Conservation (phyloP, 1,140 invertebrate species). For the Hyphantria cunea region DNA sequence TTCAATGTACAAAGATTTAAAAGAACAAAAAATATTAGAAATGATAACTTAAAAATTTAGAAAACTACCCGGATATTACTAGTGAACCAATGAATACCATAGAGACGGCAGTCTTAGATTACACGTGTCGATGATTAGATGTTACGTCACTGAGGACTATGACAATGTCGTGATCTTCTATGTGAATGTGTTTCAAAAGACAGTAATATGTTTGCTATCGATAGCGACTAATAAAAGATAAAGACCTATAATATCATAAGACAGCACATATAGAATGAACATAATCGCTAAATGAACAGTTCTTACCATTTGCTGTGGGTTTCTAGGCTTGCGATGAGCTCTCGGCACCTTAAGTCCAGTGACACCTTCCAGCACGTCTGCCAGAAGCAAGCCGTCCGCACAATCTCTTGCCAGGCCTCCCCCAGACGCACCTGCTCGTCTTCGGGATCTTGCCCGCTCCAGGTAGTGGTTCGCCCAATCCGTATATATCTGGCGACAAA, state of each 20-base stretch:
- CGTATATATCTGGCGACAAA: constrained; percentile 92
- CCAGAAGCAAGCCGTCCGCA: constrained; percentile 94
- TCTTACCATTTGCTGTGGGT: constrained; percentile 95
- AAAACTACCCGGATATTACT: neutral
- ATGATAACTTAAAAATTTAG: too few species aligned
- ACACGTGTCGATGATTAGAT: constrained; percentile 16
- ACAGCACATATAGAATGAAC: neutral
- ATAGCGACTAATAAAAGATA: too few species aligned
- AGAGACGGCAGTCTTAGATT: neutral
- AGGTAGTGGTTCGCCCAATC: constrained; percentile 99
- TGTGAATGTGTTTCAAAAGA: too few species aligned
- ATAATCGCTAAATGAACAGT: too few species aligned
- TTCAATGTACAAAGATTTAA: too few species aligned
- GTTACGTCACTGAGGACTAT: neutral
- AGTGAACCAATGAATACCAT: neutral
- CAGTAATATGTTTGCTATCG: too few species aligned
- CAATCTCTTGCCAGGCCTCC: constrained; percentile 93
- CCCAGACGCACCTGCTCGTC: constrained; percentile 88
- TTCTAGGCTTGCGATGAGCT: constrained; percentile 93
- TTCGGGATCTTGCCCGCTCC: constrained; percentile 93
- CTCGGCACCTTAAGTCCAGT: constrained; percentile 95
- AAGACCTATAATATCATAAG: neutral
- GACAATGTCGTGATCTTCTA: neutral
- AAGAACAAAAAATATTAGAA: too few species aligned
- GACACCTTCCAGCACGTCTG: constrained; percentile 96